phyloP scores from a whole-genome alignment of 2,888 invertebrate species.

The Parasteatoda lunata region DNA sequence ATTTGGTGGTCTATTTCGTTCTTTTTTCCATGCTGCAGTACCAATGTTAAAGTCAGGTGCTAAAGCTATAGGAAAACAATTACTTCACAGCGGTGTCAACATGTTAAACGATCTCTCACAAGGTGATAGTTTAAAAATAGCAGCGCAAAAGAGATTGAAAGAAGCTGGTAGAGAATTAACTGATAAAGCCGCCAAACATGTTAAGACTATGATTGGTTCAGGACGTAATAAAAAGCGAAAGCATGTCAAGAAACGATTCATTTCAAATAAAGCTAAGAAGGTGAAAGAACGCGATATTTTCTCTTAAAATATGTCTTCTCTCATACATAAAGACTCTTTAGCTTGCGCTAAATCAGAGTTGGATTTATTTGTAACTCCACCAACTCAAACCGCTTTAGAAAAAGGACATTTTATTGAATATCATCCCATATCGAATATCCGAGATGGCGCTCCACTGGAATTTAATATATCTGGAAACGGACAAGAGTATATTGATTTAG shows the following conservation, averaged over 20 bases:
- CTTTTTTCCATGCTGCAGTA: constrained; percentile 10
- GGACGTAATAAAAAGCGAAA: constrained; percentile 20
- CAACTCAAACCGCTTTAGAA: constrained; percentile 15
- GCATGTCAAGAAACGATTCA: background rate
- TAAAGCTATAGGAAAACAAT: constrained; percentile 40
- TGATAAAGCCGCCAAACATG: constrained; percentile 4
- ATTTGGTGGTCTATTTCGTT: constrained; percentile 24
- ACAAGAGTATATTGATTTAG: constrained; percentile 35
- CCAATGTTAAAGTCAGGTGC: constrained; percentile 38
- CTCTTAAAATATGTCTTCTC: background rate
- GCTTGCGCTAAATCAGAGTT: constrained; percentile 31
- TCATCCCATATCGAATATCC: constrained; percentile 33
- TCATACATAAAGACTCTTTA: constrained; percentile 20
- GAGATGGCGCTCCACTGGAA: constrained; percentile 39
- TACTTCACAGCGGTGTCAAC: constrained; percentile 12
- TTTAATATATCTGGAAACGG: constrained; percentile 29
- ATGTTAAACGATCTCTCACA: constrained; percentile 10
- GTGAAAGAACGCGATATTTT: constrained; percentile 30
- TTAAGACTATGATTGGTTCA: constrained; percentile 15
- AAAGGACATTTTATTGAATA: constrained; percentile 38
- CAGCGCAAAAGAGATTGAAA: constrained; percentile 4
- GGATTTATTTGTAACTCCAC: constrained; percentile 21
- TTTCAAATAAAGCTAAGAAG: background rate
- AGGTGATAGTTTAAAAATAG: constrained; percentile 15
- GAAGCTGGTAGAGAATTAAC: constrained; percentile 12